phyloP scores from a whole-genome alignment of 1,140 invertebrate genomes.

The Chionoecetes opilio region DNA sequence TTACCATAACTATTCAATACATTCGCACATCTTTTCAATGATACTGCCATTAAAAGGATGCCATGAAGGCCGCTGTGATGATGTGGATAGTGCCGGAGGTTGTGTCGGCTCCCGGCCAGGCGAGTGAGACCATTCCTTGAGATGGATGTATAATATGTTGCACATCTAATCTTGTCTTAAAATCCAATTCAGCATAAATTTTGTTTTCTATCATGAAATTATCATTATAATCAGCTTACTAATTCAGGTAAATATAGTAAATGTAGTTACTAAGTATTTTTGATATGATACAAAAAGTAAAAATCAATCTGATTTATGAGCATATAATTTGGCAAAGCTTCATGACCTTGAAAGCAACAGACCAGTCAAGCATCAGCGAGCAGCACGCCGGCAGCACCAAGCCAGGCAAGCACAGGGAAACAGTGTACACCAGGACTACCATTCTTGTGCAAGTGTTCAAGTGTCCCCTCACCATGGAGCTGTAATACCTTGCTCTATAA shows the following conservation, averaged over 20 bases:
- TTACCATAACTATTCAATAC: neutral
- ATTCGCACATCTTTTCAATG: no score
- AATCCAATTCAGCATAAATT: neutral
- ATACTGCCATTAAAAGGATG: no score
- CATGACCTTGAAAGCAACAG: neutral
- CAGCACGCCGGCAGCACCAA: neutral
- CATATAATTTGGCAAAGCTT: neutral
- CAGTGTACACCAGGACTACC: neutral
- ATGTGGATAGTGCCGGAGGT: no score
- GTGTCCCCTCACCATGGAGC: neutral
- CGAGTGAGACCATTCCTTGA: no score
- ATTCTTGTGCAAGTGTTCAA: neutral
- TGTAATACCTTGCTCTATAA: neutral
- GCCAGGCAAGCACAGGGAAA: neutral
- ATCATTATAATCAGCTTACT: neutral
- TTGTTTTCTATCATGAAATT: neutral
- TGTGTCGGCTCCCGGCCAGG: no score
- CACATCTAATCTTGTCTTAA: no score
- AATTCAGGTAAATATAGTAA: neutral
- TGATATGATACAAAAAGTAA: neutral
- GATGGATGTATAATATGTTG: no score
- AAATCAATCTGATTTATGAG: neutral
- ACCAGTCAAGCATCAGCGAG: neutral
- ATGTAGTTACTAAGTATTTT: neutral
- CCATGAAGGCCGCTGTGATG: no score